Conservation (phyloP, 2,113 vertebrate genomes). For the Brienomyrus brachyistius region DNA sequence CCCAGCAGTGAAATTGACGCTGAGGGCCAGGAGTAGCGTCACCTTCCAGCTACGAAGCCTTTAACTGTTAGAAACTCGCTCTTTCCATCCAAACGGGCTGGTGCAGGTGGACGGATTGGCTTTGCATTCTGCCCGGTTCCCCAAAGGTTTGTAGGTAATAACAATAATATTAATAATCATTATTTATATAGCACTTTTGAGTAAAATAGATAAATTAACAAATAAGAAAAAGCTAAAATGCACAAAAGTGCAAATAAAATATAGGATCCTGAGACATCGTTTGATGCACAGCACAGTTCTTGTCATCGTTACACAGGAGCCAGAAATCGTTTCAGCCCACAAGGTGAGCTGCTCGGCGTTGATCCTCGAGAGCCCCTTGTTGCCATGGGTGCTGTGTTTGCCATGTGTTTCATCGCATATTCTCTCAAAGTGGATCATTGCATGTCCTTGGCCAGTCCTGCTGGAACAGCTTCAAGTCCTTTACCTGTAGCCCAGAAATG, state of each 20-base stretch:
- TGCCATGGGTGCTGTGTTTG: background rate
- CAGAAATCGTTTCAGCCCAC: background rate
- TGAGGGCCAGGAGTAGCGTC: background rate
- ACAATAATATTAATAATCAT: no score
- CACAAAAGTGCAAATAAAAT: no score
- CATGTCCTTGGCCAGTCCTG: background rate
- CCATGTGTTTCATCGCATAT: background rate
- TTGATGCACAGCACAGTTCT: background rate
- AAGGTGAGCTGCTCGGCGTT: background rate
- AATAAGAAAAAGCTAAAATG: no score
- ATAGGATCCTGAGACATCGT: background rate
- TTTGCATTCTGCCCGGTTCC: background rate
- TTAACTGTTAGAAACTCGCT: background rate
- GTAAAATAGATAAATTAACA: no score
- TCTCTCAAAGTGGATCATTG: background rate
- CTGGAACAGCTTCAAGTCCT: background rate
- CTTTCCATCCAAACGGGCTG: background rate
- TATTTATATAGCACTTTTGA: no score
- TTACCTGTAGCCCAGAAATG: background rate
- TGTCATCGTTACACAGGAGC: no score
- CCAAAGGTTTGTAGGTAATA: background rate
- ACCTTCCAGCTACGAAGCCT: conserved; percentile 5
- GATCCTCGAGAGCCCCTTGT: background rate
- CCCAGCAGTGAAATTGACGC: background rate
- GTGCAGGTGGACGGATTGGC: background rate